Evolutionary conservation across 2,888 invertebrate genomes (phyloP), one percentile per base, ranked within the genome.

Genomic region (Acronicta alni): DNA sequence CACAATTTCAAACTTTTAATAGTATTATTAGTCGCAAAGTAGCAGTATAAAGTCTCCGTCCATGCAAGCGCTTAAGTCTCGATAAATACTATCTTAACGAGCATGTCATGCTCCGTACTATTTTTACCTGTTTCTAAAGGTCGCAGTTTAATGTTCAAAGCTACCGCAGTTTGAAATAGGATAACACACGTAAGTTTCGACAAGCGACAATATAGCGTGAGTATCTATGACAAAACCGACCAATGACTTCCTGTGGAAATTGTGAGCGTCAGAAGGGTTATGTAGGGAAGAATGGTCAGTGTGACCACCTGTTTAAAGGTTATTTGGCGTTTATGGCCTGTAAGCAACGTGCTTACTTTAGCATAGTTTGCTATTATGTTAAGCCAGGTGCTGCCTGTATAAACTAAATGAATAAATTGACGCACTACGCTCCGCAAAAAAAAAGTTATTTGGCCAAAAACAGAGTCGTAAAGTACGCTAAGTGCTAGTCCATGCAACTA

Each of bases 11-110:
- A 8, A 17, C 44, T 32, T 46, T 12, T 17, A 20, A 42, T 20
- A 48, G 3, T 30, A 32, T 12, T 32, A 66, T 23, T 35, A 14
- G 1, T 30, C 9, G n/a, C 17, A 37, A 2, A 17, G n/a, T 37
- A 38, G 10, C 17, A 37, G 9, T 2, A 37, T 18, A 12, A 43
- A 26, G 14, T 41, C 30, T 30, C 12, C 12, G 3, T 12, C 30
- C 23, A 16, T 46, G 16, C 6, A 35, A 14, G 52, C 32, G 46
- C 45, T 59, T 49, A 45, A 38, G 44, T 57, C 49, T 44, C 44
- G 51, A 66, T 68, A 66, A 70, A 67, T 59, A 61, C 63, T 76
- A 77, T 77, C 77, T 76, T 65, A 77, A 77, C 64, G 62, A 72
- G 42, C 39, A 18, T 56, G 62, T 71, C 68, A 70, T 70, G 57